phyloP scores from a whole-genome alignment of 1,140 invertebrate species.

The Phthorimaea operculella region DNA sequence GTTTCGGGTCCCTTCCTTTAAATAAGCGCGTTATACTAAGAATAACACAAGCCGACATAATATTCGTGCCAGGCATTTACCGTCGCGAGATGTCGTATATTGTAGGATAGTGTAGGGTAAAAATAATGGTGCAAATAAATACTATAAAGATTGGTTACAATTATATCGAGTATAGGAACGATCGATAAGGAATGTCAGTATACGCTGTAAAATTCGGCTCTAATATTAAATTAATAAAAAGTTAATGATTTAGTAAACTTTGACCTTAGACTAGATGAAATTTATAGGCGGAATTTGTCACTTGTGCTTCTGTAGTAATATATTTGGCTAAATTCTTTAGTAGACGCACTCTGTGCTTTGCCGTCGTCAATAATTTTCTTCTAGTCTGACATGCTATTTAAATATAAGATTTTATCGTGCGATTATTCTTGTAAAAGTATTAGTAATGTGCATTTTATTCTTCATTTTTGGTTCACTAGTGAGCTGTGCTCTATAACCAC shows the following conservation, averaged over 20 bases:
- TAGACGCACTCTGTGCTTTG: background rate
- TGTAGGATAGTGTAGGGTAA: background rate
- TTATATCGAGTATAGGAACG: background rate
- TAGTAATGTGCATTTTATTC: background rate
- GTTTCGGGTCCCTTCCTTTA: too few species aligned
- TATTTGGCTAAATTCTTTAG: too few species aligned
- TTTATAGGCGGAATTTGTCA: too few species aligned
- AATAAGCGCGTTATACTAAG: too few species aligned
- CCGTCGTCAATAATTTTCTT: background rate
- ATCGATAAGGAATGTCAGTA: conserved; percentile 23
- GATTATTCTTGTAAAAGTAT: background rate
- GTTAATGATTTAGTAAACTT: too few species aligned
- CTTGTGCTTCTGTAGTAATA: too few species aligned
- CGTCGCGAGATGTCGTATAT: background rate
- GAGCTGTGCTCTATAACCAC: background rate
- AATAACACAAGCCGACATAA: too few species aligned
- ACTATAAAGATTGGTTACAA: background rate
- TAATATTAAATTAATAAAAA: background rate
- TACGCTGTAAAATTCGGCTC: conserved; percentile 26
- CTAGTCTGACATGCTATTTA: background rate
- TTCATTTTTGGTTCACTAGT: background rate
- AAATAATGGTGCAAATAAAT: conserved; percentile 13
- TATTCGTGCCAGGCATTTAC: background rate
- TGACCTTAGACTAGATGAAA: too few species aligned
- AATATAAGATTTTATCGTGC: background rate